Percentiles rank a stretch among this genome's conserved stretches.
phyloP scores from a whole-genome alignment of 1,140 invertebrate genomes.

The Ostrea denselamellosa region DNA sequence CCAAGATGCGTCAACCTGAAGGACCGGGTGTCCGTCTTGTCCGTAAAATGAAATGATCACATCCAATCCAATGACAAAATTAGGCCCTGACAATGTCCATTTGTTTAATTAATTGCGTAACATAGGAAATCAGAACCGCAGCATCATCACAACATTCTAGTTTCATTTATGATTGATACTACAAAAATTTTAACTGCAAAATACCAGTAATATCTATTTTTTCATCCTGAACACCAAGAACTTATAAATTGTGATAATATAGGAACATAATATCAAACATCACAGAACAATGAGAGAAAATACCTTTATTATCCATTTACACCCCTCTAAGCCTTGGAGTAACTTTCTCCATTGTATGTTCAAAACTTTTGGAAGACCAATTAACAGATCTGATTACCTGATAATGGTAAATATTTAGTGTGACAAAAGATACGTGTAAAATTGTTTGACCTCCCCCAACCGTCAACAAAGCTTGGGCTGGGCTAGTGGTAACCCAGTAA shows the following conservation, averaged over 20 bases:
- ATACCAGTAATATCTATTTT: neutral
- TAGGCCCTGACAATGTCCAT: neutral
- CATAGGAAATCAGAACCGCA: neutral
- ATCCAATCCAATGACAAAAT: neutral
- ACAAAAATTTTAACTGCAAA: neutral
- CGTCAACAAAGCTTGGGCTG: conserved; percentile 13
- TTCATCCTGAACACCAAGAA: neutral
- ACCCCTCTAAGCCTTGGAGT: neutral
- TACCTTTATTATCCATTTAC: conserved; percentile 15
- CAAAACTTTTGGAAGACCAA: neutral
- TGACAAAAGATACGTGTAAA: conserved; percentile 38
- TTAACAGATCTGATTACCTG: conserved; percentile 23
- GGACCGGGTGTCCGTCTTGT: neutral
- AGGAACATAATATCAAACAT: neutral
- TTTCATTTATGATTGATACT: neutral
- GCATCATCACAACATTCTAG: neutral
- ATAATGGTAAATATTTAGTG: conserved; percentile 37
- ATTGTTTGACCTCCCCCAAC: conserved; percentile 30
- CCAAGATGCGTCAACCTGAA: neutral
- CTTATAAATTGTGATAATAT: neutral
- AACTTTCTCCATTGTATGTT: conserved; percentile 25
- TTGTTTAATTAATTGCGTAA: neutral
- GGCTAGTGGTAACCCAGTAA: conserved; percentile 9
- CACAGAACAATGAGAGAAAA: neutral
- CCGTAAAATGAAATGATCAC: neutral